A percentile compares a stretch with the other conserved stretches of the same genome.
phyloP scores from a whole-genome alignment of 2,797 vertebrate species.

The Kryptolebias ocellatus region DNA sequence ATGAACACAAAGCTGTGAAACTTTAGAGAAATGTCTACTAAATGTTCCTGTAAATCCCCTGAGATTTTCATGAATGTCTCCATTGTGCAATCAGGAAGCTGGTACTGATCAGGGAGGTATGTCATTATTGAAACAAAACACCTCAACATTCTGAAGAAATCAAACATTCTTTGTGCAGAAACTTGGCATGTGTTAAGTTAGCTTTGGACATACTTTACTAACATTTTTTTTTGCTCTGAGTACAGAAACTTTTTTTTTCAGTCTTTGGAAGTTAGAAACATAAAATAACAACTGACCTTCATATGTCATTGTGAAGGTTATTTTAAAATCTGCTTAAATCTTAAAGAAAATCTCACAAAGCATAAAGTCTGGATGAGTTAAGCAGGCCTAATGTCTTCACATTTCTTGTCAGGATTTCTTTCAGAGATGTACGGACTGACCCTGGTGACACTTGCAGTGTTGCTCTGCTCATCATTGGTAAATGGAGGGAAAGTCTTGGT shows the following conservation, averaged over 20 bases:
- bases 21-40: background rate
- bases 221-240: background rate
- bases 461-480: conserved; percentile 39
- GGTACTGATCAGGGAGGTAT: conserved; percentile 4
- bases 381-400: background rate
- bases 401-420: conserved; percentile 24
- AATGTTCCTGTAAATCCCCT: background rate
- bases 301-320: too few species aligned
- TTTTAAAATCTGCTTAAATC: too few species aligned
- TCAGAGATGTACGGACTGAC: conserved; percentile 33
- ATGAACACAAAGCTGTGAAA: conserved; percentile 31
- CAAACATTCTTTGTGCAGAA: background rate
- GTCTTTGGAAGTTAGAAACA: too few species aligned
- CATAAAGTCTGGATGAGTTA: background rate
- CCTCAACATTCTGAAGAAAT: background rate
- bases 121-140: background rate
- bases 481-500: conserved; percentile 65
- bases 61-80: conserved; percentile 20
- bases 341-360: too few species aligned
- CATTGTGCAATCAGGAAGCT: conserved; percentile 17
- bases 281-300: too few species aligned
- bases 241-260: background rate
- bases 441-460: conserved; percentile 16
- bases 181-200: background rate
- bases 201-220: background rate